phyloP scores from a whole-genome alignment of 35 echinoderm and acorn worm genomes.

The Nesometra sesokonis region DNA sequence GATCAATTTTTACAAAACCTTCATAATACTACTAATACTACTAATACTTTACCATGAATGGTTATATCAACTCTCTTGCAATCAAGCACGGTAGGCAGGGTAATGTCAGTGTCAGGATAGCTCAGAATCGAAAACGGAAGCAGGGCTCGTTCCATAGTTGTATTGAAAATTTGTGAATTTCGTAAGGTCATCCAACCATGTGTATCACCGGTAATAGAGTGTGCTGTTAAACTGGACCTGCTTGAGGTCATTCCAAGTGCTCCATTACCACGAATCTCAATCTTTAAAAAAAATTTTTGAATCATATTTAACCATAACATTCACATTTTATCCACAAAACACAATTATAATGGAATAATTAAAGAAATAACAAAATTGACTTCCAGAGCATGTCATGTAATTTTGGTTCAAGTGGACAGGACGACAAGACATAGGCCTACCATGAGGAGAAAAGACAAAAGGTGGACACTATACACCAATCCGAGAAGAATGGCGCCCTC shows the following conservation, averaged over 20 bases:
- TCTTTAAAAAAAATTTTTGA: slow-evolving; percentile 14
- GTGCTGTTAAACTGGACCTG: not conserved
- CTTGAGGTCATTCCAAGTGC: slow-evolving; percentile 39
- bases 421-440: too few species aligned
- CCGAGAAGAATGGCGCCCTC: too few species aligned
- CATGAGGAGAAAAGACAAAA: too few species aligned
- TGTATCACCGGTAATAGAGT: slow-evolving; percentile 49
- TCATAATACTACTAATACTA: not conserved
- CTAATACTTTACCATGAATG: slow-evolving; percentile 52
- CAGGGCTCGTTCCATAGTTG: slow-evolving; percentile 18
- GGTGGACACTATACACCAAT: too few species aligned
- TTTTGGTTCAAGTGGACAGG: too few species aligned
- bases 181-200: slow-evolving; percentile 53
- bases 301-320: not conserved
- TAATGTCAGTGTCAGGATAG: slow-evolving; percentile 15
- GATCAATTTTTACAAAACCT: too few species aligned
- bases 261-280: slow-evolving; percentile 48
- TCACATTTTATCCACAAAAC: too few species aligned
- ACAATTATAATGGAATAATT: too few species aligned
- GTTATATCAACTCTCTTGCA: slow-evolving; percentile 67
- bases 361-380: too few species aligned
- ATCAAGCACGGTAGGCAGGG: slow-evolving; percentile 46
- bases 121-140: slow-evolving; percentile 60
- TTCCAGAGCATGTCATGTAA: too few species aligned
- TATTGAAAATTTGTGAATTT: slow-evolving; percentile 27